Evolutionary conservation across 2,113 vertebrate species (phyloP), one percentile per base, ranked within the genome.

Genomic region (Nothobranchius furzeri): DNA sequence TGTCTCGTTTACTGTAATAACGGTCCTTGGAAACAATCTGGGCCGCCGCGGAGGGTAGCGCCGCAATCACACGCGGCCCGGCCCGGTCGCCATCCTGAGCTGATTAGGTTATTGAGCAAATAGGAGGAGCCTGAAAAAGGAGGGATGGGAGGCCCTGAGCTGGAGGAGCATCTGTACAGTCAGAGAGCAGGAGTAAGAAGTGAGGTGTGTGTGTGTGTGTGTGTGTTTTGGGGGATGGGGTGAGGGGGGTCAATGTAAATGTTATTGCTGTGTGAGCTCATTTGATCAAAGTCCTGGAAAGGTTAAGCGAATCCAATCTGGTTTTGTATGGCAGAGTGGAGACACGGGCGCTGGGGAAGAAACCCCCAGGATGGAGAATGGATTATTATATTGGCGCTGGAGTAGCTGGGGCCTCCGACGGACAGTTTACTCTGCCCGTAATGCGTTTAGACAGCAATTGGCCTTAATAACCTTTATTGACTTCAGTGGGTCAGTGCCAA

Each of bases 401-500:
- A 92, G 92, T 85, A 87, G 93, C 93, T 80, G 90, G 93, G 93
- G 92, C 85, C 89, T 92, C 89, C 90, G 91, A 94, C 91, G 90
- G 92, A 92, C 92, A 90, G 92, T 93, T 91, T 93, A 92, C 92
- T 91, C 91, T 78, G 81, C 81, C 88, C 87, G 86, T 92, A 91
- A 82, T 87, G 92, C 91, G 70, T 95, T 95, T 93, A 92, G 88
- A 91, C 91, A 94, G 93, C 92, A 91, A 92, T 95, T 96, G 95
- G 93, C 94, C 94, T 93, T 94, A 93, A 94, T 95, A 95, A 94
- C 94, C 95, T 95, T 95, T 94, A 95, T 94, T 94, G 94, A 95
- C 95, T 95, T 92, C 49, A 90, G 92, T 85, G 91, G 91, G 92
- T 92, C 87, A 90, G 91, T 95, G 94, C 95, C 94, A 94, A 94